Evolutionary conservation across 2,888 invertebrate genomes (phyloP).

Genomic region (Ferdinandea cuprea): DNA sequence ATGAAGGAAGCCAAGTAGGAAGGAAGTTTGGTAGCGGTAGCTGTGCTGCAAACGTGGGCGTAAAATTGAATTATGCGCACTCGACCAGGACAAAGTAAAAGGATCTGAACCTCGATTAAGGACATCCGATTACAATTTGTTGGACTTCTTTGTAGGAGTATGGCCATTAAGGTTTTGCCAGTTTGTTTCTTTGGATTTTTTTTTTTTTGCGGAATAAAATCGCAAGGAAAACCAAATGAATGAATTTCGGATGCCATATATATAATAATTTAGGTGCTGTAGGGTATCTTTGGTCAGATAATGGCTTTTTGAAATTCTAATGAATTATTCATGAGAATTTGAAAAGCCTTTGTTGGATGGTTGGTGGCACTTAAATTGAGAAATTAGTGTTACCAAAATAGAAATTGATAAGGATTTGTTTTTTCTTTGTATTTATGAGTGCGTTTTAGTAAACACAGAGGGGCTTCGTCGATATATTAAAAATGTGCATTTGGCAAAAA

Average conservation of each 20-base stretch:
- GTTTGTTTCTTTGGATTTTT: neutral
- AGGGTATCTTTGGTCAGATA: conserved; percentile 11
- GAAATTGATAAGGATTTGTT: too few species aligned
- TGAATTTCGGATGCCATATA: conserved; percentile 22
- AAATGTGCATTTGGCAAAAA: too few species aligned
- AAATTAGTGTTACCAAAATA: too few species aligned
- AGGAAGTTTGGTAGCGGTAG: conserved; percentile 45
- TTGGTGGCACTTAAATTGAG: neutral
- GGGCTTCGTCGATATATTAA: too few species aligned
- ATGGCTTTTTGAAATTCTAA: neutral
- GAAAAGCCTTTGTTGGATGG: too few species aligned
- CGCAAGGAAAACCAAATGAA: conserved; percentile 11
- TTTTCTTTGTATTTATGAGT: too few species aligned
- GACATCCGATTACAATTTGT: conserved; percentile 72
- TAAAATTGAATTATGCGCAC: conserved; percentile 66
- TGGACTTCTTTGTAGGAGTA: conserved; percentile 30
- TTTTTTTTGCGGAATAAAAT: neutral
- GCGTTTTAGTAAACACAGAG: too few species aligned
- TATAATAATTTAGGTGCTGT: too few species aligned
- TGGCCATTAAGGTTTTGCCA: conserved; percentile 19
- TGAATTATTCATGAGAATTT: neutral
- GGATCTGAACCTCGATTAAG: conserved; percentile 61
- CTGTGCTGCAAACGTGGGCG: conserved; percentile 37
- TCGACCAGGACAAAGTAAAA: conserved; percentile 46
- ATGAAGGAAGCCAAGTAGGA: conserved; percentile 1